These are phyloP conservation scores for Andinoacara biseriatus DNA, from an alignment of 2,113 vertebrate species.

Conservation along the genomic window DNA sequence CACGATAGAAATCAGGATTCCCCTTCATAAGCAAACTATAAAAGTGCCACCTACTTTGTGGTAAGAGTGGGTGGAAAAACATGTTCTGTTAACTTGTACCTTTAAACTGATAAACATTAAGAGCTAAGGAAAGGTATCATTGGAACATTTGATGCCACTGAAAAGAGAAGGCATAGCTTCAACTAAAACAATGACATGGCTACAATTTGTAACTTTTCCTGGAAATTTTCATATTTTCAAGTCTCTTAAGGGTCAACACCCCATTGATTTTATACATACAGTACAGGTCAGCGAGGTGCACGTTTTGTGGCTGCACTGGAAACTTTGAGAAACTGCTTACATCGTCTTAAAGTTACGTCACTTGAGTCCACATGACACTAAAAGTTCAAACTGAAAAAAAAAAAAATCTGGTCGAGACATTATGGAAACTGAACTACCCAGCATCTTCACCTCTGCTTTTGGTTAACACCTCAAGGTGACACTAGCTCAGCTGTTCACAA, in stretches of 20 bases:
- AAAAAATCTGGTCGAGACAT: not conserved
- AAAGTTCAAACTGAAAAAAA: not conserved
- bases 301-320: not conserved
- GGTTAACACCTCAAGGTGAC: not conserved
- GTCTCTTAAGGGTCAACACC: not conserved
- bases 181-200: not conserved
- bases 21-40: not conserved
- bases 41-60: not conserved
- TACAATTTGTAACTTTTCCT: not conserved
- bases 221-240: not conserved
- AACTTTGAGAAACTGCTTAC: not conserved
- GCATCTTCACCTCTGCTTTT: not conserved
- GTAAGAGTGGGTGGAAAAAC: not conserved
- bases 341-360: not conserved
- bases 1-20: not conserved
- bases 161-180: not conserved
- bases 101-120: not conserved
- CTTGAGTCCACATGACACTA: not conserved
- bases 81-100: not conserved
- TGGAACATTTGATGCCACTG: conserved; percentile 1
- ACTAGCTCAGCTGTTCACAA: not conserved
- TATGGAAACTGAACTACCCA: not conserved
- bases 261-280: not conserved
- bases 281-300: not conserved
- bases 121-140: not conserved